Evolutionary conservation across 92 coral and sea anemone species (phyloP), one percentile per base, ranked within the genome.

Genomic region (Ricordea florida): DNA sequence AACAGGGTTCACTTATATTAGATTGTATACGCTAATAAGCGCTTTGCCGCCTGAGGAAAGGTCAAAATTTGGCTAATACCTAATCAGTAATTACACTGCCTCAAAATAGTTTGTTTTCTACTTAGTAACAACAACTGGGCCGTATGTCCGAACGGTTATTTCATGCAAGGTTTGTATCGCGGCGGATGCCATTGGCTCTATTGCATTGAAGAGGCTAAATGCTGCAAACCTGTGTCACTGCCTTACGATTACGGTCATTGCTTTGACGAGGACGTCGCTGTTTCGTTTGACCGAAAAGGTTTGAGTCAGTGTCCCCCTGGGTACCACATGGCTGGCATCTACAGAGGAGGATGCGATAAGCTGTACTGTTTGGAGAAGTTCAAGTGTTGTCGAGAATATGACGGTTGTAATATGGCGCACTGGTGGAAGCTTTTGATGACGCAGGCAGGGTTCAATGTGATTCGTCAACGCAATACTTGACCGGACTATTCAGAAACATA

Each of bases 171-270:
- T 10, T 21, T 84, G 10, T 72, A 83, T 32, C 47, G 86, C 6
- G 27, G 46, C 16, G 26, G 22, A 14, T 69, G 52, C 5, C 40
- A 22, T 24, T 56, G 64, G 62, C 51, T 88, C 27, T 72, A 72
- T 50, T 29, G 78, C 79, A 64, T 88, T 17, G 93, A 88, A 33
- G 51, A 65, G 27, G 93, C 81, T 6, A 72, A 73, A 38, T 88
- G 93, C 69, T 88, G 93, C 23, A 83, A 83, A 30, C 93, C 93
- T 27, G 79, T 76, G 11, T 58, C 32, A 13, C 84, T 69, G 43
- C 89, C 93, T 1, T 57, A 83, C 62, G 52, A 77, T 35, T 78
- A 69, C 37, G 89, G 88, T 6, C 10, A 42, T 36, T 85, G 90
- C 37, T 85, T 79, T 26, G 35, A 37, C 5, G 74, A 85, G 34